Evolutionary conservation across 2,797 vertebrate species (phyloP), one percentile per base, ranked within the genome.

Genomic region (Onychomys torridus): DNA sequence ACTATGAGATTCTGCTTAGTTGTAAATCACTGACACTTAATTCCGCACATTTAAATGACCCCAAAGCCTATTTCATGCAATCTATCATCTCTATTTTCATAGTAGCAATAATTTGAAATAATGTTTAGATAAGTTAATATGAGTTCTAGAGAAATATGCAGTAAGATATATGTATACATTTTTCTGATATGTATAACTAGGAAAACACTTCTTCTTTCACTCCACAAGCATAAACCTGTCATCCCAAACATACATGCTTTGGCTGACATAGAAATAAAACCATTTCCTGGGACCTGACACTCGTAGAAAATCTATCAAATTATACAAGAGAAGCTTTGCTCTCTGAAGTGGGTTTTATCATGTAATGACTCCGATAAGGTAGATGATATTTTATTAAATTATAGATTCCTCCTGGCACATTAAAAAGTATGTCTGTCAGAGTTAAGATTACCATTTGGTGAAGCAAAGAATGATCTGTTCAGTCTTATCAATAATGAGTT

Each of bases 401-500:
- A 43, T 57, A 93, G 67, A 81, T 61, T 89, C 78, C 84, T 83
- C 40, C 6, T 86, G 83, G 90, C 75, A 71, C 67, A 65, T 73
- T 85, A 93, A 90, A 85, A 84, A 71, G 11, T 43, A 40, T 82
- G 0, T 0, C 63, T 89, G 78, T 90, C 90, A 88, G 12, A 67
- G 69, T 23, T 57, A 49, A 95, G 81, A 93, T 90, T 29, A 0
- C 57, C 84, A 57, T 14, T 27, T 83, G 9, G 0, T 0, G 23
- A 93, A 40, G 71, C 81, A 95, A 93, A 96, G 69, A 94, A 32
- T 97, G 65, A 93, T 6, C 73, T 93, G 52, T 63, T 52, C 87
- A 95, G 65, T n/a, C 46, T 93, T 96, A 75, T 61, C n/a, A 5
- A 91, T 83, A 95, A 97, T 79, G 75, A 90, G 86, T 78, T 73